phyloP scores from a whole-genome alignment of 2,113 vertebrate genomes.

The Amblyornis subalaris region DNA sequence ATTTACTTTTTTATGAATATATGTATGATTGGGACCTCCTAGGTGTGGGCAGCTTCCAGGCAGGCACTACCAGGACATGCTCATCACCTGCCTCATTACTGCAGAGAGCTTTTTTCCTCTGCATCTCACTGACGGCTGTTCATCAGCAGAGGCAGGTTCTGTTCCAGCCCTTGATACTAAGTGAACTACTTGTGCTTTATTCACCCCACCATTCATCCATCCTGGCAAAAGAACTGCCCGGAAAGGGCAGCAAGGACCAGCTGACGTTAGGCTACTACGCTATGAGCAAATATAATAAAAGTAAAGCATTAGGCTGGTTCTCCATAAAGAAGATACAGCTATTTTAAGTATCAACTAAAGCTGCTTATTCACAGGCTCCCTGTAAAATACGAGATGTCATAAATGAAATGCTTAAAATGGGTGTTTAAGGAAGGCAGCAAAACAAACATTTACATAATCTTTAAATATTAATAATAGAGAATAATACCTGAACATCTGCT shows the following conservation, averaged over 20 bases:
- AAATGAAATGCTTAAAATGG: slow-evolving; percentile 54
- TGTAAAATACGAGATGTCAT: slow-evolving; percentile 42
- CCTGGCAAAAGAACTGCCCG: neutral
- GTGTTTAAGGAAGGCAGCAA: slow-evolving; percentile 37
- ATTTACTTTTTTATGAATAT: neutral
- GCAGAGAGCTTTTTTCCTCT: fast-evolving
- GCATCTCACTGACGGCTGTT: fast-evolving
- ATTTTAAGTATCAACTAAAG: slow-evolving; percentile 69
- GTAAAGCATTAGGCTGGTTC: slow-evolving; percentile 11
- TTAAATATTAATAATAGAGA: slow-evolving; percentile 63
- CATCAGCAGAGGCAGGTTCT: neutral
- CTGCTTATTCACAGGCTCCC: slow-evolving; percentile 64
- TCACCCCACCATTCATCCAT: neutral
- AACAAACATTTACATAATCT: slow-evolving; percentile 64
- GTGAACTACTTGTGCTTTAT: neutral
- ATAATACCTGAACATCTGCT: slow-evolving; percentile 69
- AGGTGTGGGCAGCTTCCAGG: neutral
- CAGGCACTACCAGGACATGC: neutral
- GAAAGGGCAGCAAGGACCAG: neutral
- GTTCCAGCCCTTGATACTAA: neutral
- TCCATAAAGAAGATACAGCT: slow-evolving; percentile 56
- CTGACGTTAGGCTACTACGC: neutral
- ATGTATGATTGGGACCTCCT: neutral
- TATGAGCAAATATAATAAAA: slow-evolving; percentile 24
- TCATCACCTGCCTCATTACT: neutral